phyloP scores from a whole-genome alignment of 2,797 vertebrate genomes.

The Cyprinodon diabolis region DNA sequence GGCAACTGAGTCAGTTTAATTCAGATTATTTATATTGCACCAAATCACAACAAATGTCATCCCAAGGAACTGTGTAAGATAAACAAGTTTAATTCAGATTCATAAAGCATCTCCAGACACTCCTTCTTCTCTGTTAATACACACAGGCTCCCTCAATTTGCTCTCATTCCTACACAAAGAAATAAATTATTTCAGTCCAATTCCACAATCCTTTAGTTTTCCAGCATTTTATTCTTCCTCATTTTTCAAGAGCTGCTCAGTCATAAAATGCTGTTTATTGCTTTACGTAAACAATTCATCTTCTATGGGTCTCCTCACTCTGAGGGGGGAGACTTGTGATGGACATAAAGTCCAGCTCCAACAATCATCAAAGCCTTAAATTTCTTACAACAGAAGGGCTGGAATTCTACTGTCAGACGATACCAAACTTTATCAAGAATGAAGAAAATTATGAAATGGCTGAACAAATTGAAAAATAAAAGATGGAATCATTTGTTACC shows the following conservation, averaged over 20 bases:
- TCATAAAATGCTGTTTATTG: constrained; percentile 31
- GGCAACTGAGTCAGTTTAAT: background rate
- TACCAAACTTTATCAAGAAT: background rate
- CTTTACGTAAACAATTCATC: constrained; percentile 35
- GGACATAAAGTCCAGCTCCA: constrained; percentile 4
- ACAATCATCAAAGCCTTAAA: background rate
- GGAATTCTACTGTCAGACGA: background rate
- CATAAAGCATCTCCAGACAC: background rate
- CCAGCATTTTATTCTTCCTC: constrained; percentile 6
- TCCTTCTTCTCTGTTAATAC: background rate
- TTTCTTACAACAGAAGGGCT: background rate
- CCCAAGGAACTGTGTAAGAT: background rate
- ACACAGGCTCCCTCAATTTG: constrained; percentile 9
- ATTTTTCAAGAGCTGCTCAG: constrained; percentile 26
- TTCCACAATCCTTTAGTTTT: constrained; percentile 11
- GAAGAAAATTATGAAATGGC: background rate
- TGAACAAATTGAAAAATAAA: too few relatives aligned
- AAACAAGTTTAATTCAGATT: background rate
- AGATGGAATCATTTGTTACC: too few relatives aligned
- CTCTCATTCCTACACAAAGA: constrained; percentile 4
- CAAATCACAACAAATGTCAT: background rate
- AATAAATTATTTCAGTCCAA: constrained; percentile 10
- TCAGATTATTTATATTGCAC: background rate
- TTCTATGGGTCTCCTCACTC: constrained; percentile 25
- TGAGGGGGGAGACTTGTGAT: constrained; percentile 18